These are phyloP conservation scores for Andrena bicolor DNA, from an alignment of 2,888 invertebrate genomes.

Conservation along the genomic window DNA sequence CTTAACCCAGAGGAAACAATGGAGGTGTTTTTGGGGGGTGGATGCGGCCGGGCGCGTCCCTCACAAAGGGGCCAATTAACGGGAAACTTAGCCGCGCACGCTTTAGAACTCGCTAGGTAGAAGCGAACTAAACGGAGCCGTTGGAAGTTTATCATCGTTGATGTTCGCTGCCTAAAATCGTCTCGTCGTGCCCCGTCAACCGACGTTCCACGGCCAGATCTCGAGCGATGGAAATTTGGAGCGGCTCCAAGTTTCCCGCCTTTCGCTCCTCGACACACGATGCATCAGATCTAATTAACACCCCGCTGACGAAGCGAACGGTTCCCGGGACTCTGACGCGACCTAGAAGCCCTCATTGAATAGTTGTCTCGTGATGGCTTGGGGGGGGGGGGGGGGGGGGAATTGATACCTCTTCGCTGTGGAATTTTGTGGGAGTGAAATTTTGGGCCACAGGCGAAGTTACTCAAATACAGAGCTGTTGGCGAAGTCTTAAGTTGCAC, in stretches of 20 bases:
- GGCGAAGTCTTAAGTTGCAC: too few relatives aligned
- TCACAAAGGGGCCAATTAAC: conserved; percentile 46
- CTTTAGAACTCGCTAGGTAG: conserved; percentile 9
- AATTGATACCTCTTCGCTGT: not conserved
- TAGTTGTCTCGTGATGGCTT: not conserved
- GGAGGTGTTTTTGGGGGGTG: not conserved
- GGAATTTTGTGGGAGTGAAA: not conserved
- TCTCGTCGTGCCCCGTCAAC: conserved; percentile 9
- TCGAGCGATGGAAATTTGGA: not conserved
- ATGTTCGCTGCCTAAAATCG: conserved; percentile 23
- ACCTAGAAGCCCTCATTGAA: not conserved
- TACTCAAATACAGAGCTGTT: too few relatives aligned
- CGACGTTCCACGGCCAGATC: not conserved
- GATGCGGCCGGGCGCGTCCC: not conserved
- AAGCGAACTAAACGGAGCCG: conserved; percentile 24
- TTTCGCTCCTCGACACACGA: not conserved
- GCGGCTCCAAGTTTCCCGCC: not conserved
- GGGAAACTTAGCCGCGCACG: conserved; percentile 21
- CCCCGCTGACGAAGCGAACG: not conserved
- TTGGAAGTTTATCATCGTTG: conserved; percentile 38
- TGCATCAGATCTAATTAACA: conserved; percentile 5
- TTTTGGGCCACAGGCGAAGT: too few relatives aligned
- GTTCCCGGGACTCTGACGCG: not conserved
- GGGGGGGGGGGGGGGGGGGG: not conserved
- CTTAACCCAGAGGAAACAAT: not conserved